These are phyloP conservation scores for Trypoxylus dichotomus DNA, from an alignment of 1,140 invertebrate species.

Conservation along the genomic window DNA sequence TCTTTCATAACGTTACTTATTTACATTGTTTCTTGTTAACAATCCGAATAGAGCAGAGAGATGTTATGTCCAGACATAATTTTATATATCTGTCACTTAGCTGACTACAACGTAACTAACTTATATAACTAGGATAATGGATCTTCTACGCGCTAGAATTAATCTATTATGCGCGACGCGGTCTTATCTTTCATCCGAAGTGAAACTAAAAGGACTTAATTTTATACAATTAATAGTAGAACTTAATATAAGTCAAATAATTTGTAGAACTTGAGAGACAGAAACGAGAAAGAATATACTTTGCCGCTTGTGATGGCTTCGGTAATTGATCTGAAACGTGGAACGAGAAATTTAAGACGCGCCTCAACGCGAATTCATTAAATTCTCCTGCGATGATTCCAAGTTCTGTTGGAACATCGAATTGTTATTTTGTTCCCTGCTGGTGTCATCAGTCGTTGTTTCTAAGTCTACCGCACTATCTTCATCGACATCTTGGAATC, in stretches of 20 bases:
- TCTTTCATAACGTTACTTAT: neutral
- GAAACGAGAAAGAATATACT: neutral
- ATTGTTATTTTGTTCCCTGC: conserved; percentile 50
- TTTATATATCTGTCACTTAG: neutral
- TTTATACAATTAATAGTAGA: conserved; percentile 8
- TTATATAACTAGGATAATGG: neutral
- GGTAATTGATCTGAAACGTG: neutral
- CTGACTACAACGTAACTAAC: neutral
- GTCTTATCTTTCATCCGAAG: neutral
- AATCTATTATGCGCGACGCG: neutral
- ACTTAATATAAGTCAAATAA: conserved; percentile 29
- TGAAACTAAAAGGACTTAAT: neutral
- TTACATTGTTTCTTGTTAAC: neutral
- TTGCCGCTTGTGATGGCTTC: neutral
- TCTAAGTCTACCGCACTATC: conserved; percentile 48
- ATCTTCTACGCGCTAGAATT: neutral
- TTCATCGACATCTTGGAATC: conserved; percentile 52
- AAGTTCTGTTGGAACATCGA: conserved; percentile 50
- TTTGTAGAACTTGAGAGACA: conserved; percentile 16
- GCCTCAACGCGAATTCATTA: conserved; percentile 41
- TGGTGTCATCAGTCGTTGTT: conserved; percentile 38
- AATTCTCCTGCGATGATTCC: conserved; percentile 46
- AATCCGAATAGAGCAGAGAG: neutral
- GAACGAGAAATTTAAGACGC: neutral
- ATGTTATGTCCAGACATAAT: neutral